These are phyloP conservation scores for Ascidia mentula DNA, from an alignment of 23 tunicate species.

Conservation along the genomic window DNA sequence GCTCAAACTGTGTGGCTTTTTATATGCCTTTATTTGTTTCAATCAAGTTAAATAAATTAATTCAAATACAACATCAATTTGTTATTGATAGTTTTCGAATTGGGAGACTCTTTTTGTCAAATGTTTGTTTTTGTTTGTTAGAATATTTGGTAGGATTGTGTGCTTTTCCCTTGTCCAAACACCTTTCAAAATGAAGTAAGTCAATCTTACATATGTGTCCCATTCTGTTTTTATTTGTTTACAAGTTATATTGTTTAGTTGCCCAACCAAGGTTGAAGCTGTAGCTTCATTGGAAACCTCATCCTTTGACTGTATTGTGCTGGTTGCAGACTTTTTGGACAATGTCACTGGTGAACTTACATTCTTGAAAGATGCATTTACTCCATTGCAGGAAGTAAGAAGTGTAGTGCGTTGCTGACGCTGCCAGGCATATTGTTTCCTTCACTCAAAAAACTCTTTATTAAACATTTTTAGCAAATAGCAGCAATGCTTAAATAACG, in stretches of 20 bases:
- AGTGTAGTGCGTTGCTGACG: not conserved
- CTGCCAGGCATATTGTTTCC: no score
- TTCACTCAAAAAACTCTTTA: no score
- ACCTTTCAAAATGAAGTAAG: not conserved
- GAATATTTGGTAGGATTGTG: no score
- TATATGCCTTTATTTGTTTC: no score
- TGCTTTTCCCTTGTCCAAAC: not conserved
- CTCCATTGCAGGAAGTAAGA: constrained; percentile 25
- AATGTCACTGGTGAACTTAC: constrained; percentile 26
- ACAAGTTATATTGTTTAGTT: not conserved
- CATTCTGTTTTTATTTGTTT: not conserved
- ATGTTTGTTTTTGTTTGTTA: no score
- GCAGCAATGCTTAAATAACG: no score
- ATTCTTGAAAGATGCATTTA: constrained; percentile 46
- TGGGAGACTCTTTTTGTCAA: no score
- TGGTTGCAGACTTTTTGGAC: constrained; percentile 36
- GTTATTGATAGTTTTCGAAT: no score
- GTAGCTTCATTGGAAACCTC: constrained; percentile 14
- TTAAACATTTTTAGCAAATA: not conserved
- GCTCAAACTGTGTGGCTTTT: no score
- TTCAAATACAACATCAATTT: no score
- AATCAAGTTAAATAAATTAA: no score
- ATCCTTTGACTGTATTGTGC: constrained; percentile 35
- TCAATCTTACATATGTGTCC: not conserved
- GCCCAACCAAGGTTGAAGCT: constrained; percentile 17